Conservation (phyloP, 2,888 invertebrate genomes). For the Drosophila nr. medialis region DNA sequence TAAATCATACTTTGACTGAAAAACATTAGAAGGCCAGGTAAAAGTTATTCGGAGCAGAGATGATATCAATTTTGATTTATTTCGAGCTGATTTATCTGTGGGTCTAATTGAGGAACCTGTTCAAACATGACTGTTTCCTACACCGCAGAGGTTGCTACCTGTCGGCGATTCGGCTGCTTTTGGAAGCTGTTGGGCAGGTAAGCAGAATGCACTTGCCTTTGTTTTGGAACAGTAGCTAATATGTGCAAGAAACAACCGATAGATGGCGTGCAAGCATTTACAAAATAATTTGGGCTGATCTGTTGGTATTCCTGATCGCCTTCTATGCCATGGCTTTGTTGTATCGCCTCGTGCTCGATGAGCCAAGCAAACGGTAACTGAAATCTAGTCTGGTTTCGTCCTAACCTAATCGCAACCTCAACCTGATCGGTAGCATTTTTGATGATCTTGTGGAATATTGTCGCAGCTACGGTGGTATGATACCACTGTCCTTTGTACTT, state of each 20-base stretch:
- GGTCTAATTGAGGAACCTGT: constrained; percentile 15
- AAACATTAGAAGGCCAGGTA: constrained; percentile 21
- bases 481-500: constrained; percentile 95
- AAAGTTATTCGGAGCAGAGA: not conserved
- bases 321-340: constrained; percentile 87
- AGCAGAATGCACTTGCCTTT: not conserved
- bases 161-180: constrained; percentile 76
- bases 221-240: not conserved
- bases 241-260: constrained; percentile 43
- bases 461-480: constrained; percentile 92
- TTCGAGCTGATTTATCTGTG: constrained; percentile 1
- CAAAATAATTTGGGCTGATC: constrained; percentile 95
- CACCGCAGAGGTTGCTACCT: constrained; percentile 80
- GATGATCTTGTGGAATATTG: constrained; percentile 93
- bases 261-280: constrained; percentile 98
- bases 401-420: not conserved
- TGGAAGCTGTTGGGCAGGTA: constrained; percentile 75
- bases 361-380: constrained; percentile 51
- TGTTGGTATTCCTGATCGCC: constrained; percentile 90
- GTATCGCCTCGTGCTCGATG: constrained; percentile 53
- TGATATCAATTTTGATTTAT: constrained; percentile 1
- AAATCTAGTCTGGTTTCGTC: not conserved
- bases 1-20: not conserved
- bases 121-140: constrained; percentile 79
- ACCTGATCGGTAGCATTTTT: constrained; percentile 87